Conservation (phyloP, 2,113 vertebrate species). For the Mixornis gularis region DNA sequence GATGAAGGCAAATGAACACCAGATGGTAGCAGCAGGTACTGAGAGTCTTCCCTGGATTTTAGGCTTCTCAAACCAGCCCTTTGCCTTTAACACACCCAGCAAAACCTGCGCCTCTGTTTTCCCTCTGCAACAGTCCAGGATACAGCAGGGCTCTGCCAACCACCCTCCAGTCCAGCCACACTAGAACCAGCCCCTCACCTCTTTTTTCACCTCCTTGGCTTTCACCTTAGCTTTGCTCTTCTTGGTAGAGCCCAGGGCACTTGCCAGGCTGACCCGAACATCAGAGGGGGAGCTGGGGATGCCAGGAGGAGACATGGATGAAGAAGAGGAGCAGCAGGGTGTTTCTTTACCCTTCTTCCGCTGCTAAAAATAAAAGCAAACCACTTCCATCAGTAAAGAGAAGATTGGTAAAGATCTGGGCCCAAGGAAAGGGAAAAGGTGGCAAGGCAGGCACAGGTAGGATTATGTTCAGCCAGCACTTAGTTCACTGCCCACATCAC, state of each 20-base stretch:
- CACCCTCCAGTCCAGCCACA: background rate
- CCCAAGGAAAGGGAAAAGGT: background rate
- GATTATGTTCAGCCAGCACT: background rate
- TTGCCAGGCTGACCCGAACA: conserved; percentile 56
- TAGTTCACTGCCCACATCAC: background rate
- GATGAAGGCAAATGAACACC: background rate
- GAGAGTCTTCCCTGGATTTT: background rate
- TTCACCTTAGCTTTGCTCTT: conserved; percentile 85
- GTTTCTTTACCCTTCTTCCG: conserved; percentile 88
- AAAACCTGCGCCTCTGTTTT: background rate
- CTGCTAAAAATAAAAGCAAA: conserved; percentile 63
- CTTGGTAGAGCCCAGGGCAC: conserved; percentile 72
- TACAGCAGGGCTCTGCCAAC: background rate
- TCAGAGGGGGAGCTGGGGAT: conserved; percentile 76
- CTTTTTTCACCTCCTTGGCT: conserved; percentile 84
- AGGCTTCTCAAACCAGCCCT: background rate
- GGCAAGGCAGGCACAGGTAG: background rate
- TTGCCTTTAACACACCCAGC: background rate
- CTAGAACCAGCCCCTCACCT: conserved; percentile 63
- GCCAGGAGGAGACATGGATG: conserved; percentile 70
- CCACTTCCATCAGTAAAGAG: background rate
- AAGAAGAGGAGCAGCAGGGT: conserved; percentile 64
- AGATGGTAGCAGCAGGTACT: conserved; percentile 1
- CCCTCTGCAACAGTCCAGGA: background rate
- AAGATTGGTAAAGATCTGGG: background rate